A percentile compares a stretch with the other conserved stretches of the same genome.
These are phyloP conservation scores for Chrysotoxum bicinctum DNA, from an alignment of 2,888 invertebrate species.

Conservation along the genomic window DNA sequence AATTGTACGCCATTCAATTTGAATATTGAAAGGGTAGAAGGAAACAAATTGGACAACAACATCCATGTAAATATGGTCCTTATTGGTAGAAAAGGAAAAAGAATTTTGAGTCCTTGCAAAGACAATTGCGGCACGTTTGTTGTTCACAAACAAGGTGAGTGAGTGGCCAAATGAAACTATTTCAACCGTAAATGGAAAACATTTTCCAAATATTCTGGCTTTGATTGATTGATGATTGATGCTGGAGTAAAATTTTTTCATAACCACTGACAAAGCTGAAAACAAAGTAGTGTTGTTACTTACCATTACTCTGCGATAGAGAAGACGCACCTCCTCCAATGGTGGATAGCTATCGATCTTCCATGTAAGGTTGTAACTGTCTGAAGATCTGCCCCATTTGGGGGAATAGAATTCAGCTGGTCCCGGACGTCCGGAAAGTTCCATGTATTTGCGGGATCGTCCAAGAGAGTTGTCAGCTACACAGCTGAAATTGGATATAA, in stretches of 20 bases:
- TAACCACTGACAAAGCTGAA: too few species aligned
- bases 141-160: neutral
- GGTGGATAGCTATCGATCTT: slow-evolving; percentile 89
- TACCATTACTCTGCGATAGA: slow-evolving; percentile 87
- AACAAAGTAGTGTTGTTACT: slow-evolving; percentile 71
- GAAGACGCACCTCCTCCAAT: slow-evolving; percentile 86
- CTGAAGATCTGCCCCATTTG: slow-evolving; percentile 84
- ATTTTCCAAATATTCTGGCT: neutral
- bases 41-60: neutral
- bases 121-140: neutral
- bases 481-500: slow-evolving; percentile 82
- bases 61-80: neutral
- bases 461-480: slow-evolving; percentile 88
- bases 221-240: too few species aligned
- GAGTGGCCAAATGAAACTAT: neutral
- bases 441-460: slow-evolving; percentile 87
- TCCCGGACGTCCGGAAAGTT: slow-evolving; percentile 87
- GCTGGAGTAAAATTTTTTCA: too few species aligned
- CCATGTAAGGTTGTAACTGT: slow-evolving; percentile 87
- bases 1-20: slow-evolving; percentile 10
- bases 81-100: neutral
- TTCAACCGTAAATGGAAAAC: neutral
- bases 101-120: neutral
- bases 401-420: slow-evolving; percentile 87
- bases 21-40: neutral